A percentile compares a stretch with the other conserved stretches of the same genome.
These are phyloP conservation scores for Drosophila lini DNA, from an alignment of 1,140 invertebrate genomes.

Conservation along the genomic window DNA sequence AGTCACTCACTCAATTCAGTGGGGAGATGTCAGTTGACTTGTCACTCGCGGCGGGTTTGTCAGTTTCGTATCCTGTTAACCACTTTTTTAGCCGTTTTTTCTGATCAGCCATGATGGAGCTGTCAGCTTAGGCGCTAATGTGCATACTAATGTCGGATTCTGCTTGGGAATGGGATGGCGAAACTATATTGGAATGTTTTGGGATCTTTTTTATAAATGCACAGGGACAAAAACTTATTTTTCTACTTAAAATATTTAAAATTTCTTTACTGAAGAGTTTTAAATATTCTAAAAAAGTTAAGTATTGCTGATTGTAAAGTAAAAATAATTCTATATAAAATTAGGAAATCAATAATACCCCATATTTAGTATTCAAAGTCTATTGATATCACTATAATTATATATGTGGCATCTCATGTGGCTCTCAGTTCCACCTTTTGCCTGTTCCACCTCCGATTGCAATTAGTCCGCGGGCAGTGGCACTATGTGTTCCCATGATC, in stretches of 20 bases:
- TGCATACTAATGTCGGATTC: constrained; percentile 60
- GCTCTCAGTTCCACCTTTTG: constrained; percentile 30
- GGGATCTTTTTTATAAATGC: neutral
- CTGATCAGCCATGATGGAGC: constrained; percentile 42
- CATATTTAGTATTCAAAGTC: neutral
- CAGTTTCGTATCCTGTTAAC: constrained; percentile 69
- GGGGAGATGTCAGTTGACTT: constrained; percentile 62
- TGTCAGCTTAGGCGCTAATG: constrained; percentile 67
- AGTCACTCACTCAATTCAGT: constrained; percentile 41
- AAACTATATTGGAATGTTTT: constrained; percentile 23
- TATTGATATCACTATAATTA: constrained; percentile 10
- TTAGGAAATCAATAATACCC: neutral
- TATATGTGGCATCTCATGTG: constrained; percentile 13
- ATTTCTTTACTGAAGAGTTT: neutral
- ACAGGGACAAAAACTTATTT: neutral
- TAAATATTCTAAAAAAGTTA: neutral
- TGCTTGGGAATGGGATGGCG: neutral
- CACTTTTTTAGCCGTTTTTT: constrained; percentile 29
- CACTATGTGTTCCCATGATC: constrained; percentile 31
- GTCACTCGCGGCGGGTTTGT: constrained; percentile 65
- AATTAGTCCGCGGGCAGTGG: constrained; percentile 26
- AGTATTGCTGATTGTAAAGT: neutral
- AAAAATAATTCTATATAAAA: neutral
- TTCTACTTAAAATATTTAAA: neutral
- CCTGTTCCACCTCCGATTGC: constrained; percentile 29